Percentiles rank a stretch among this genome's conserved stretches.
Conservation (phyloP, 2,888 invertebrate species). For the Blastobasis lacticolella region DNA sequence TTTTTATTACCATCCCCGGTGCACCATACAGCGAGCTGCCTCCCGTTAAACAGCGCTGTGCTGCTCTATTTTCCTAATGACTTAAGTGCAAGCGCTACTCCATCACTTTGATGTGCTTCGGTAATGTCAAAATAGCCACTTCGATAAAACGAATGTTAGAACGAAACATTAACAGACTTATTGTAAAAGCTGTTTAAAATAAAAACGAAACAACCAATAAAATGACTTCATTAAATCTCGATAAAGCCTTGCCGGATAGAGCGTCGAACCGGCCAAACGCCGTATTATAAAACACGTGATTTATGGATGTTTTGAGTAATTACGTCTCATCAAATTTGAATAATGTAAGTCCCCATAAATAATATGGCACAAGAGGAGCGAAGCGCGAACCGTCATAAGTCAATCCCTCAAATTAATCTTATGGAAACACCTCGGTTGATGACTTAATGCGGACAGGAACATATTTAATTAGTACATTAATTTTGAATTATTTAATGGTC, state of each 20-base stretch:
- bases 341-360: slow-evolving; percentile 66
- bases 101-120: slow-evolving; percentile 26
- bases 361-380: slow-evolving; percentile 49
- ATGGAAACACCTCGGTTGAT: slow-evolving; percentile 55
- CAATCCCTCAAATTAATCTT: slow-evolving; percentile 64
- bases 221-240: slow-evolving; percentile 53
- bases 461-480: slow-evolving; percentile 70
- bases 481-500: slow-evolving; percentile 63
- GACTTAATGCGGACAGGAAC: slow-evolving; percentile 62
- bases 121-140: neutral
- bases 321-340: slow-evolving; percentile 72
- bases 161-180: neutral
- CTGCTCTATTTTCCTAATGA: slow-evolving; percentile 25
- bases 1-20: slow-evolving; percentile 45
- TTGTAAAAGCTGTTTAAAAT: slow-evolving; percentile 47
- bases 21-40: no score
- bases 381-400: slow-evolving; percentile 60
- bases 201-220: slow-evolving; percentile 34
- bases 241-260: slow-evolving; percentile 37
- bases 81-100: slow-evolving; percentile 20
- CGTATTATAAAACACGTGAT: slow-evolving; percentile 62
- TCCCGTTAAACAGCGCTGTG: no score
- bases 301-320: slow-evolving; percentile 71
- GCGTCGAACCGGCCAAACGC: slow-evolving; percentile 53
- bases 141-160: no score